phyloP scores from a whole-genome alignment of 2,113 vertebrate genomes.

The Madoqua kirkii region DNA sequence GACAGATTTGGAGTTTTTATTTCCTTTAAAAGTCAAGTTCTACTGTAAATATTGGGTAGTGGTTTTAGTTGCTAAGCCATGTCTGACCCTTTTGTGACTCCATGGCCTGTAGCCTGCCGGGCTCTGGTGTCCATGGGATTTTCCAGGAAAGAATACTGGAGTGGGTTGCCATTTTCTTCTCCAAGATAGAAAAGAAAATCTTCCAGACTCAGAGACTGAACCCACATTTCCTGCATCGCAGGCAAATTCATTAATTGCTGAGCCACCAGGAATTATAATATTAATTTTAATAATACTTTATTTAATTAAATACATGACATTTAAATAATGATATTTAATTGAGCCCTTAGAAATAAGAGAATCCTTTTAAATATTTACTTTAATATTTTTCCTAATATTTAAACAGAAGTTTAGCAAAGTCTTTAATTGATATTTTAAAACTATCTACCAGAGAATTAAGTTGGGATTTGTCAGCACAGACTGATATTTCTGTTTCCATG shows the following conservation, averaged over 20 bases:
- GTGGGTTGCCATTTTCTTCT: neutral
- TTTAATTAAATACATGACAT: neutral
- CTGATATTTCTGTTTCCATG: neutral
- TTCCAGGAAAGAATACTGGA: neutral
- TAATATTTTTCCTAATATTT: neutral
- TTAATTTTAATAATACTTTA: neutral
- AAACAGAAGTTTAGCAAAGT: neutral
- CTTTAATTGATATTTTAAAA: neutral
- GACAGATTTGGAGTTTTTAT: neutral
- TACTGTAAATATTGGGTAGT: neutral
- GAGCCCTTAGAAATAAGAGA: neutral
- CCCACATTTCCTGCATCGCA: neutral
- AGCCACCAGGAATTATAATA: neutral
- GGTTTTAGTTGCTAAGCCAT: neutral
- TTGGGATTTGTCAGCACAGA: neutral
- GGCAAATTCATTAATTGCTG: neutral
- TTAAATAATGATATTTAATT: neutral
- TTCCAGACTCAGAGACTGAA: neutral
- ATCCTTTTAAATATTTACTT: neutral
- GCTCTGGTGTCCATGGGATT: neutral
- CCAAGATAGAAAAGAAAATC: neutral
- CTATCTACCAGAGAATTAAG: neutral
- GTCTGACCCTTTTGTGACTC: neutral
- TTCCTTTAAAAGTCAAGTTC: neutral
- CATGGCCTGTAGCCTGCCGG: neutral